Conservation (phyloP, 2,888 invertebrate genomes). For the Platerodrilus igneus region DNA sequence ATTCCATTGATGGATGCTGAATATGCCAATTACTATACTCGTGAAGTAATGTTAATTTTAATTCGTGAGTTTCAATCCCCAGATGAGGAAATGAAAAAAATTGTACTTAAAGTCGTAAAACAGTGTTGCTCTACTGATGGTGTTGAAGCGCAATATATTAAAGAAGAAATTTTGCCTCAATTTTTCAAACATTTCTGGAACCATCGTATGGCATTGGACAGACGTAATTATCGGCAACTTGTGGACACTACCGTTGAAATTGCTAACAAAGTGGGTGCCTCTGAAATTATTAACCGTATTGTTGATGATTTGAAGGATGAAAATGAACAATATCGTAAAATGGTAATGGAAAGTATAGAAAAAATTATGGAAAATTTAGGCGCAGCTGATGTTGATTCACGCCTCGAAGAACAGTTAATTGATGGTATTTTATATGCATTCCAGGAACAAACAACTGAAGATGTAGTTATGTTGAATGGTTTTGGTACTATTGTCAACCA, state of each 20-base stretch:
- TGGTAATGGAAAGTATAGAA: slow-evolving; percentile 99
- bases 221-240: slow-evolving; percentile 94
- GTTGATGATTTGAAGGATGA: slow-evolving; percentile 99
- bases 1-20: slow-evolving; percentile 99
- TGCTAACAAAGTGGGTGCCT: slow-evolving; percentile 99
- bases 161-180: slow-evolving; percentile 97
- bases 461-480: slow-evolving; percentile 98
- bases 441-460: slow-evolving; percentile 99
- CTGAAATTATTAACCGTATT: slow-evolving; percentile 96
- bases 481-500: slow-evolving; percentile 99
- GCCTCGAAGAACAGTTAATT: slow-evolving; percentile 97
- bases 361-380: slow-evolving; percentile 97
- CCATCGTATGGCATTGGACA: slow-evolving; percentile 97
- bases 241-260: slow-evolving; percentile 99
- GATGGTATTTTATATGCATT: slow-evolving; percentile 99
- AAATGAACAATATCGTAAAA: slow-evolving; percentile 98
- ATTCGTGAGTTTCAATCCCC: slow-evolving; percentile 99
- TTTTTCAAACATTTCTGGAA: slow-evolving; percentile 99
- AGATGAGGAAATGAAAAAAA: slow-evolving; percentile 99
- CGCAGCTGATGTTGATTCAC: slow-evolving; percentile 95
- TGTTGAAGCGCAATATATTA: slow-evolving; percentile 98
- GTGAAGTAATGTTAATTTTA: slow-evolving; percentile 98
- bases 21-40: slow-evolving; percentile 98
- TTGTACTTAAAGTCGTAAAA: slow-evolving; percentile 98
- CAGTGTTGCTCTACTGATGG: slow-evolving; percentile 99